Base-by-base conservation (phyloP, 2,113 vertebrate species). In the Dasyurus viverrinus region DNA sequence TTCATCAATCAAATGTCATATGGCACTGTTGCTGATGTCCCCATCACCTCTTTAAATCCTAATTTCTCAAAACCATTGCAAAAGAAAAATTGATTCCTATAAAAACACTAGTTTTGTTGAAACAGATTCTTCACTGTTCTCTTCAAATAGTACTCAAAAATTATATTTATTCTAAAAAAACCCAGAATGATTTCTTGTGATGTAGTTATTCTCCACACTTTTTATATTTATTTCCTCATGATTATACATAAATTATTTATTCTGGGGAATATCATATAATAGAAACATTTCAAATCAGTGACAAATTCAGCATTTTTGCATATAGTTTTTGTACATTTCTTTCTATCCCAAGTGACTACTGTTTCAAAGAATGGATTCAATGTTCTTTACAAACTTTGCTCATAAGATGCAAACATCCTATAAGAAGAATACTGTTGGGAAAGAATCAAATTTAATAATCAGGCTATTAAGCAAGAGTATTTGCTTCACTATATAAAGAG, bases 391-490 rank as follows among this genome's bases (percentile, higher is more conserved):
- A 97, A 95, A 96, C 52, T 94, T 98, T 98, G 89, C 96, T 98
- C 95, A 93, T 95, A 97, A 89, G 92, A 98, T 97, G 98, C 97
- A 97, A 97, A 97, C 92, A 97, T 98, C 98, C 96, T 96, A 95
- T 96, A 98, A 97, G 95, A 98, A 97, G 97, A 95, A 96, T 95
- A 93, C 95, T 97, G 96, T 98, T 98, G 98, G 98, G 97, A 98
- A 97, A 97, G 46, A 98, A 98, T 98, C 98, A 98, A 98, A 98
- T 97, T 98, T 98, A 99, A 98, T 98, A 98, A 98, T 98, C 95
- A 98, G 96, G 89, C 97, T 98, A 98, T 98, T 98, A 99, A 98
- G 93, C 97, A 97, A 97, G 95, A 92, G 94, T 98, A 98, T 98
- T 98, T 98, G 97, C 89, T 96, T 94, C 96, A 97, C 96, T 97